These are phyloP conservation scores for Manis crassicaudata DNA, from an alignment of 2,797 vertebrate genomes.

Conservation along the genomic window DNA sequence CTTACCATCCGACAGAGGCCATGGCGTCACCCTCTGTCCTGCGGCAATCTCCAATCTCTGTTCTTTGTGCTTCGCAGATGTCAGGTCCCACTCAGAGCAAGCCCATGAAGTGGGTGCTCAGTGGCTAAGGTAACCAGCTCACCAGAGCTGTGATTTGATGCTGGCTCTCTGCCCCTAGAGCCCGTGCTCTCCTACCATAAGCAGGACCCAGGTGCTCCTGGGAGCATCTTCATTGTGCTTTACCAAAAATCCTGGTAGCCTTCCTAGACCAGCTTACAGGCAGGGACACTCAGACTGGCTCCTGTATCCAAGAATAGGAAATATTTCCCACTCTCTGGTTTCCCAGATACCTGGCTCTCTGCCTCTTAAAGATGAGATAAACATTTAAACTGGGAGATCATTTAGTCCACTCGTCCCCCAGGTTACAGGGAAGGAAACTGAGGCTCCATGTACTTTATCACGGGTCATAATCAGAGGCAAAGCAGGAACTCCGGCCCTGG, in stretches of 20 bases:
- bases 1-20: background rate
- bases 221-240: background rate
- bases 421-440: conserved; percentile 32
- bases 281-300: background rate
- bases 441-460: background rate
- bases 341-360: background rate
- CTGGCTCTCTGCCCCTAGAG: background rate
- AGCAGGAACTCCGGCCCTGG: background rate
- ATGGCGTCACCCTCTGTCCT: background rate
- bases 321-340: background rate
- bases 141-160: background rate
- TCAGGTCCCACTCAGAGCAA: background rate
- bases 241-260: background rate
- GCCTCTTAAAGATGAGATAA: background rate
- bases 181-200: background rate
- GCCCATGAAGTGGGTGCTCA: background rate
- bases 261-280: background rate
- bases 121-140: background rate
- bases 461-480: background rate
- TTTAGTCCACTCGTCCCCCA: background rate
- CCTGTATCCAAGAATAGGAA: background rate
- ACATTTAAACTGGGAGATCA: background rate
- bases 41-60: background rate
- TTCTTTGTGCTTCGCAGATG: background rate
- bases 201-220: background rate